Base-by-base conservation (phyloP, 2,113 vertebrate species). In the Forbesichthys agassizii region DNA sequence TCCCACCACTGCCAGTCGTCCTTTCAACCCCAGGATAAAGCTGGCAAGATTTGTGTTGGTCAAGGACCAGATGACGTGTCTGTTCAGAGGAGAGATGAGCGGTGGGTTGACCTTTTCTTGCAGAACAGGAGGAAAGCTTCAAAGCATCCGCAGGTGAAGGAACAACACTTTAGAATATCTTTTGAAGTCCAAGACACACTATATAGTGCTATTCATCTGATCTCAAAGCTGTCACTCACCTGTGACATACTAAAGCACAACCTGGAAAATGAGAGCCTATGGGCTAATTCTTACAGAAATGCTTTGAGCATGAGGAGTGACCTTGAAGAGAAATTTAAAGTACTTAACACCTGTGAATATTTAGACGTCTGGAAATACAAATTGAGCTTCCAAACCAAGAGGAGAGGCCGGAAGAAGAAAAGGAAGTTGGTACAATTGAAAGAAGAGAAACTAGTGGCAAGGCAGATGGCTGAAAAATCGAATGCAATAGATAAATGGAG, bases 401-500 rank as follows among this genome's bases (percentile, higher is more conserved):
- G 90, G 73, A 92, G 94, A 46, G 78, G 83, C 67, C 87, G 94
- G 27, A 68, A 84, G 16, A 89, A 72, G 61, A 86, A 92, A 58
- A 88, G 80, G 66, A 92, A 83, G 47, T 61, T 71, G 4, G 88
- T 88, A 0, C 83, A 64, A 1, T 9, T 69, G 12, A 91, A 93
- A 5, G 89, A 94, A 54, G 64, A 78, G 33, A 81, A 87, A 33
- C 86, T 82, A 13, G 84, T 77, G 47, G 86, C 85, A 65, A 90
- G 88, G 0, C 87, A 83, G 7, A 80, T 88, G 0, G 86, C 88
- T 0, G 92, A 95, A 64, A 91, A 90, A 3, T 94, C 96, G 68
- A 94, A 93, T 0, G 91, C 75, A 36, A 94, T 95, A 33, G 94
- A 98, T 61, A 90, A 84, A 56, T 97, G 95, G 96, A 92, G 95